Percentiles rank a stretch among this genome's conserved stretches.
phyloP scores from a whole-genome alignment of 53 echinoderm and acorn worm species.

The Temnopleurus reevesii region DNA sequence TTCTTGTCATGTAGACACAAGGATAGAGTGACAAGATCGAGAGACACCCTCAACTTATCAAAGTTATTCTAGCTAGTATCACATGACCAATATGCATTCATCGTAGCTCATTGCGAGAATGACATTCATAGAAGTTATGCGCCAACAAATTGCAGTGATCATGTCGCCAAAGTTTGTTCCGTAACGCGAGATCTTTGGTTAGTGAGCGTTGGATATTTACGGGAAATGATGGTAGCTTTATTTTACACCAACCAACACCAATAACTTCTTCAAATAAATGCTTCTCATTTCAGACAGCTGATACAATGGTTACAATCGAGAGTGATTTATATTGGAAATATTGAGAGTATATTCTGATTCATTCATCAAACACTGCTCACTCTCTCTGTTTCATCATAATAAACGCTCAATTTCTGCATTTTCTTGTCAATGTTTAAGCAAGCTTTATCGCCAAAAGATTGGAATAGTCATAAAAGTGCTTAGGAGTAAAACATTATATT shows the following conservation, averaged over 20 bases:
- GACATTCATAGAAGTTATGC: slow-evolving; percentile 11
- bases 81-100: not conserved
- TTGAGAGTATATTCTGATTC: not conserved
- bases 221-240: not conserved
- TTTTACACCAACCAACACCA: not conserved
- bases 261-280: slow-evolving; percentile 11
- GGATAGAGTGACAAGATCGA: not conserved
- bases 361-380: slow-evolving; percentile 11
- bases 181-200: not conserved
- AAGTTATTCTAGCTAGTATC: slow-evolving; percentile 4
- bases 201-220: not conserved
- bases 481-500: not conserved
- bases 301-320: not conserved
- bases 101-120: not conserved
- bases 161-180: not conserved
- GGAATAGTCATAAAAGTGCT: not conserved
- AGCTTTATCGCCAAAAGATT: not conserved
- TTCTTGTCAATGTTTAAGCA: not conserved
- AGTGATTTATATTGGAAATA: not conserved
- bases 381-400: not conserved
- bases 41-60: not conserved
- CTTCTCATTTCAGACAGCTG: not conserved
- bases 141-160: not conserved
- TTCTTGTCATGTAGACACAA: not conserved
- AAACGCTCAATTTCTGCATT: not conserved